phyloP scores from a whole-genome alignment of 1,140 invertebrate genomes.

The Diorhabda carinulata region DNA sequence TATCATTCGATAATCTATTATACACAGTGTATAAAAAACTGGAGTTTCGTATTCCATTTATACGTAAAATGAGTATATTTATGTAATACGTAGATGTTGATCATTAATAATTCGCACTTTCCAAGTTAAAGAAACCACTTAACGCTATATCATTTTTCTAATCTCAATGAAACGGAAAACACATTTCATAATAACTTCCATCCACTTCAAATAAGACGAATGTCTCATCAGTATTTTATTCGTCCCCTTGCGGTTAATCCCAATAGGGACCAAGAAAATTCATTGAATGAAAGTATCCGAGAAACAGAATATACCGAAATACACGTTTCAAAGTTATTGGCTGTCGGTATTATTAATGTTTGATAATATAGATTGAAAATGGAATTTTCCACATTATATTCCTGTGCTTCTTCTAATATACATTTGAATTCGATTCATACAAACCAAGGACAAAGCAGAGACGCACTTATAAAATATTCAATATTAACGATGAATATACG shows the following conservation, averaged over 20 bases:
- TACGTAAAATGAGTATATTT: no score
- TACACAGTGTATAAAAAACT: no score
- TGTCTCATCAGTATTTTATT: neutral
- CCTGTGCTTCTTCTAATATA: constrained; percentile 31
- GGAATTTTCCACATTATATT: constrained; percentile 39
- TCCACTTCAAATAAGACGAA: neutral
- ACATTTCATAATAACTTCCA: neutral
- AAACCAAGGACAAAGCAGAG: neutral
- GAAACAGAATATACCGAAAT: constrained; percentile 36
- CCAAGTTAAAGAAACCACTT: neutral
- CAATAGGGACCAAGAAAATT: neutral
- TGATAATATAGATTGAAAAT: constrained; percentile 39
- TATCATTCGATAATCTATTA: no score
- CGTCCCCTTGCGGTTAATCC: neutral
- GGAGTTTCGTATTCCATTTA: no score
- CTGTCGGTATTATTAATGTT: constrained; percentile 40
- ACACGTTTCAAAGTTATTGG: constrained; percentile 38
- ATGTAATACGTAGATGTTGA: no score
- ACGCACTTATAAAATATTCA: no score
- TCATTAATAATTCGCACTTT: neutral
- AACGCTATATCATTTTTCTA: neutral
- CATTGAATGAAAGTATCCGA: neutral
- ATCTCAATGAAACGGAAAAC: neutral
- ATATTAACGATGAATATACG: no score
- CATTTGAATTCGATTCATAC: constrained; percentile 27